Evolutionary conservation across 2,113 vertebrate species (phyloP).

Genomic region (Laticauda colubrina): DNA sequence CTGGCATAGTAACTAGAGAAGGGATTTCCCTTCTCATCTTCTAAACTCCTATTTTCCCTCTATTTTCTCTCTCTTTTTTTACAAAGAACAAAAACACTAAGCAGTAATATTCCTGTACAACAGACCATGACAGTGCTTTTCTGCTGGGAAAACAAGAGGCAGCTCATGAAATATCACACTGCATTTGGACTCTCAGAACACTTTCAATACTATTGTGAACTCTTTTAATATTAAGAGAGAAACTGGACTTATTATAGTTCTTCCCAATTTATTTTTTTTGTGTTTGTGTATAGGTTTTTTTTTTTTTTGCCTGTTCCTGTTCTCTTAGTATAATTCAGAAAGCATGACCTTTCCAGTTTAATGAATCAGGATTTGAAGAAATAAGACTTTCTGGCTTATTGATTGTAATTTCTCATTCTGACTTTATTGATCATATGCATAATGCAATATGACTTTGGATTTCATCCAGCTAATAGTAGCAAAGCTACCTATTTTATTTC

Average conservation of each 20-base stretch:
- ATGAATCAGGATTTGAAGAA: neutral
- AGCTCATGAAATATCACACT: neutral
- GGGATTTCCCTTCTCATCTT: constrained; percentile 1
- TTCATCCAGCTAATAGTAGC: neutral
- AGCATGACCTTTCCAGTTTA: neutral
- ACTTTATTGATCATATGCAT: neutral
- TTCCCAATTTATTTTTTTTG: neutral
- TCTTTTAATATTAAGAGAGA: neutral
- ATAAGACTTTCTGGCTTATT: neutral
- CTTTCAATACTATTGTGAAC: neutral
- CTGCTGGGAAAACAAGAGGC: constrained; percentile 26
- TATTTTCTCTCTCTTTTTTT: neutral
- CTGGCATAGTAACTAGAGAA: neutral
- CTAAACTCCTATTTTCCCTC: neutral
- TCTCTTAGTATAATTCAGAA: neutral
- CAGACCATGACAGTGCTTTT: neutral
- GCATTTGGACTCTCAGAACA: neutral
- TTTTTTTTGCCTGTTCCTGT: neutral
- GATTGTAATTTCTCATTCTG: neutral
- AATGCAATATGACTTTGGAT: neutral
- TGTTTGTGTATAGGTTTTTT: neutral
- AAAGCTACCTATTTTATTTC: neutral
- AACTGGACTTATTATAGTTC: neutral
- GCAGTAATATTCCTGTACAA: neutral
- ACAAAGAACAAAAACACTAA: neutral